phyloP scores from a whole-genome alignment of 1,140 invertebrate species.

The silkworm (Bombyx mori) region ASM3026992v2 NC_085117.1:1106501-1107000 shows the following conservation, averaged over 20 bases:
- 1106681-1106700: slow-evolving; percentile 12
- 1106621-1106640: slow-evolving; percentile 4
- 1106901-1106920: slow-evolving; percentile 1
- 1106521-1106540: slow-evolving; percentile 1
- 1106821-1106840: slow-evolving; percentile 1
- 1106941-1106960: neutral
- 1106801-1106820: neutral
- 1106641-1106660: neutral
- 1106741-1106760: slow-evolving; percentile 6
- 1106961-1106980: neutral
- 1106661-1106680: slow-evolving; percentile 8
- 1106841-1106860: slow-evolving; percentile 1
- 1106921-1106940: neutral
- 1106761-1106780: slow-evolving; percentile 17
- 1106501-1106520: neutral
- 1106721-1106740: neutral
- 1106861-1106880: slow-evolving; percentile 3
- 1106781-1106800: slow-evolving; percentile 9
- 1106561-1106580: slow-evolving; percentile 1
- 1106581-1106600: neutral
- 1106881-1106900: slow-evolving; percentile 2
- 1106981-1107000: slow-evolving; percentile 4
- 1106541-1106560: slow-evolving; percentile 1
- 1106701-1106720: neutral
- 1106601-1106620: slow-evolving; percentile 1